Conservation (phyloP, 1,140 invertebrate species). For the Trichonephila clavata region DNA sequence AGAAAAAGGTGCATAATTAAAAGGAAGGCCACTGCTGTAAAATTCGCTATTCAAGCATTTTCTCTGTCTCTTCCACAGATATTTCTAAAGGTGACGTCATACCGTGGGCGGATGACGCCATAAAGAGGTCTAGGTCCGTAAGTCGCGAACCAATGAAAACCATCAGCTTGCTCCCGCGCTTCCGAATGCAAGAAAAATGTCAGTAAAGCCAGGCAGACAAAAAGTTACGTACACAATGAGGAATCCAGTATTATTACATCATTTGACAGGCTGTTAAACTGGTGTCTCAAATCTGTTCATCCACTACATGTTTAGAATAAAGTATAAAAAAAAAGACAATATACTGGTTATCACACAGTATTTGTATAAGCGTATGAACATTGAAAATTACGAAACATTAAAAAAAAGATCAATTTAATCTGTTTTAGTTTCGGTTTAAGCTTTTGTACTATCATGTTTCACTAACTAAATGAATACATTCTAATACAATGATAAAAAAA, state of each 20-base stretch:
- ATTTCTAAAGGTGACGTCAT: constrained; percentile 57
- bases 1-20: constrained; percentile 44
- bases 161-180: constrained; percentile 22
- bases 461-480: too few species aligned
- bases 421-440: too few species aligned
- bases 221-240: constrained; percentile 29
- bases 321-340: neutral
- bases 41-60: constrained; percentile 44
- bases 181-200: constrained; percentile 18
- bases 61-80: neutral
- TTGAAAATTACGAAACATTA: too few species aligned
- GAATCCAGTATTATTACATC: constrained; percentile 51
- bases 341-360: too few species aligned
- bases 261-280: constrained; percentile 34
- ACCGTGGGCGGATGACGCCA: constrained; percentile 50
- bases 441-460: too few species aligned
- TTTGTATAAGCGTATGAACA: too few species aligned
- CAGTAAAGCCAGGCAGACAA: neutral
- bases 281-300: neutral
- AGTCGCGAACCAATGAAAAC: constrained; percentile 18
- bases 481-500: too few species aligned
- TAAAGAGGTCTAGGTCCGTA: constrained; percentile 55
- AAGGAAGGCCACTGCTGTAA: constrained; percentile 49
- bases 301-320: neutral
- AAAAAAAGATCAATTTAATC: neutral